phyloP scores from a whole-genome alignment of 2,797 vertebrate genomes.

The Enteromius paludinosus region DNA sequence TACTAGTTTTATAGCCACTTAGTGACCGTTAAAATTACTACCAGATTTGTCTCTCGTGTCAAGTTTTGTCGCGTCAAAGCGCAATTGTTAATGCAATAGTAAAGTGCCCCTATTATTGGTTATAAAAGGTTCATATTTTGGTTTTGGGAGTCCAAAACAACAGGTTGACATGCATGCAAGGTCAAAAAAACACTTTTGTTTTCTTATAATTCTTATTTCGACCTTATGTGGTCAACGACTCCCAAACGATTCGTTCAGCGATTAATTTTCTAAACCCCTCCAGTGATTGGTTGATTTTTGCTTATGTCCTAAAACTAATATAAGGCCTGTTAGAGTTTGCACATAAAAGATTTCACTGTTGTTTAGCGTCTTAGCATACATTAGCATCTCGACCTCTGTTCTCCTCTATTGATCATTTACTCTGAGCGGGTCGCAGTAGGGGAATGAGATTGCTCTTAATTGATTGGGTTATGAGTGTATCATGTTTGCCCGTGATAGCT shows the following conservation, averaged over 20 bases:
- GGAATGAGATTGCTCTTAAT: constrained; percentile 31
- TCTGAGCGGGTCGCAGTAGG: neutral
- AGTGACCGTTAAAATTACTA: neutral
- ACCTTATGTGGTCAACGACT: too few relatives aligned
- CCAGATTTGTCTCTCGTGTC: neutral
- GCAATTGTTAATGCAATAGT: neutral
- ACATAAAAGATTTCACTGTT: neutral
- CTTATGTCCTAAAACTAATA: constrained; percentile 5
- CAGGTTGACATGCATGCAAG: too few relatives aligned
- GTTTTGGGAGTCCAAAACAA: too few relatives aligned
- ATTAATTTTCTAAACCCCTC: too few relatives aligned
- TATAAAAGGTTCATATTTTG: too few relatives aligned
- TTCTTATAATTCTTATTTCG: too few relatives aligned
- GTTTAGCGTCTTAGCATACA: constrained; percentile 21
- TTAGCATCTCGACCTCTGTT: constrained; percentile 13
- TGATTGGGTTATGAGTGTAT: constrained; percentile 35
- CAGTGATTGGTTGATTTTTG: neutral
- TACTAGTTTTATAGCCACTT: neutral
- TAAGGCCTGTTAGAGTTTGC: neutral
- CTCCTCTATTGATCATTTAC: constrained; percentile 43
- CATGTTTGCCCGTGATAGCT: constrained; percentile 23
- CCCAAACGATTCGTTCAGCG: too few relatives aligned
- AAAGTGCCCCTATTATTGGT: too few relatives aligned
- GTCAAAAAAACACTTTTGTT: too few relatives aligned
- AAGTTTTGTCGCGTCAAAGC: neutral